These are phyloP conservation scores for Cremastinae sp. DNA, from an alignment of 2,888 invertebrate genomes.

Conservation along the genomic window DNA sequence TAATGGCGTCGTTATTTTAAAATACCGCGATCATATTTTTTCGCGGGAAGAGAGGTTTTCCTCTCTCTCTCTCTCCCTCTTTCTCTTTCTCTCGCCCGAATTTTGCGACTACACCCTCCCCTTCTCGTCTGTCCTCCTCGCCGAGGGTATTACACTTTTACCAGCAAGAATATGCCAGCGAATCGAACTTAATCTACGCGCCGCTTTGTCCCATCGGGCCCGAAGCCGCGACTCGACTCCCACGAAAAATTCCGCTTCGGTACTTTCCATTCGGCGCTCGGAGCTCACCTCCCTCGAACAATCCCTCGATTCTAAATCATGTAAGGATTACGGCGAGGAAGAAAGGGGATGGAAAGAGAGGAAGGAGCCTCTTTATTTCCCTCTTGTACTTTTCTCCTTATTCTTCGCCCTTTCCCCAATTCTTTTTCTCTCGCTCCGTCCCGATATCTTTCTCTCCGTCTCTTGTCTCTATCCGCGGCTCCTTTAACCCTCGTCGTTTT, in stretches of 20 bases:
- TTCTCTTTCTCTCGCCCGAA: conserved; percentile 38
- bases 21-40: conserved; percentile 78
- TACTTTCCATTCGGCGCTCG: conserved; percentile 55
- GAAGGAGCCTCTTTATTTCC: conserved; percentile 56
- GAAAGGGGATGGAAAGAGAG: conserved; percentile 60
- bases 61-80: conserved; percentile 51
- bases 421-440: conserved; percentile 18
- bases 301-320: conserved; percentile 77
- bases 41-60: conserved; percentile 55
- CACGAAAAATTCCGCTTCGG: conserved; percentile 17
- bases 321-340: conserved; percentile 75
- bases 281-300: conserved; percentile 61
- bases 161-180: conserved; percentile 73
- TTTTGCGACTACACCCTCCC: too few relatives aligned
- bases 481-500: conserved; percentile 67
- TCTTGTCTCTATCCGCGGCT: conserved; percentile 35
- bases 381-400: conserved; percentile 42
- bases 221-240: conserved; percentile 44
- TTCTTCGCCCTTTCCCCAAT: conserved; percentile 33
- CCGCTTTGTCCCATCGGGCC: conserved; percentile 65
- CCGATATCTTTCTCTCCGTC: conserved; percentile 46
- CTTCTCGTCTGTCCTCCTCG: conserved; percentile 36
- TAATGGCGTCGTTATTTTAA: conserved; percentile 80
- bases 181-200: conserved; percentile 77
- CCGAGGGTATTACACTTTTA: conserved; percentile 61